Conservation (phyloP, 2,797 vertebrate species). For the Siniperca undulata region DNA sequence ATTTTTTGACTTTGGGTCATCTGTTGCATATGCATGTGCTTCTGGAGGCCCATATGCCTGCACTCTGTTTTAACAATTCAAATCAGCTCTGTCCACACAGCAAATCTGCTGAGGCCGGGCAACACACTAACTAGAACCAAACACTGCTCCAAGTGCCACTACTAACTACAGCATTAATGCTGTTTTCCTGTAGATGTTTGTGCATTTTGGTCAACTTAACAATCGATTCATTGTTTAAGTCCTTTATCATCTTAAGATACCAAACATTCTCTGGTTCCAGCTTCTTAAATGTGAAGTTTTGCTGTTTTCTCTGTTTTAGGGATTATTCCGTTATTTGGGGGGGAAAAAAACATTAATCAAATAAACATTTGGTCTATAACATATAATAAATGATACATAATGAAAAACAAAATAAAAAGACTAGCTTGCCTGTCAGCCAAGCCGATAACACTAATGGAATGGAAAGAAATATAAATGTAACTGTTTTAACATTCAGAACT, state of each 20-base stretch:
- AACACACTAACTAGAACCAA: slow-evolving; percentile 29
- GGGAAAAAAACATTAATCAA: not conserved
- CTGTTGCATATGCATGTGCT: slow-evolving; percentile 85
- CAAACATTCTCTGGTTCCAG: not conserved
- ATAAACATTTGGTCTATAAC: not conserved
- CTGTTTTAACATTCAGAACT: not conserved
- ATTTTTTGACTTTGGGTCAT: slow-evolving; percentile 71
- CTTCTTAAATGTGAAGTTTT: not conserved
- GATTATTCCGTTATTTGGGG: not conserved
- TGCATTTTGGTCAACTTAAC: not conserved
- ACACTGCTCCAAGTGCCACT: slow-evolving; percentile 14
- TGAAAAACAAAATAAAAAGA: not conserved
- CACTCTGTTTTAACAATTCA: slow-evolving; percentile 80
- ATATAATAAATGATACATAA: not conserved
- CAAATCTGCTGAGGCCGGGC: slow-evolving; percentile 23
- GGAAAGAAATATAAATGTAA: not conserved
- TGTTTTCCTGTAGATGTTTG: not conserved
- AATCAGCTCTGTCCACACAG: slow-evolving; percentile 71
- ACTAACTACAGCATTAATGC: not conserved
- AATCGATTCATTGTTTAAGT: not conserved
- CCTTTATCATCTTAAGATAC: not conserved
- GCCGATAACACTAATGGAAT: not conserved
- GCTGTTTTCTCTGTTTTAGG: not conserved
- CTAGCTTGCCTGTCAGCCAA: not conserved
- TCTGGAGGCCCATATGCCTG: slow-evolving; percentile 83